A percentile compares a stretch with the other conserved stretches of the same genome.
These are phyloP conservation scores for Dolichotis patagonum DNA, from an alignment of 2,113 vertebrate species.

Conservation along the genomic window DNA sequence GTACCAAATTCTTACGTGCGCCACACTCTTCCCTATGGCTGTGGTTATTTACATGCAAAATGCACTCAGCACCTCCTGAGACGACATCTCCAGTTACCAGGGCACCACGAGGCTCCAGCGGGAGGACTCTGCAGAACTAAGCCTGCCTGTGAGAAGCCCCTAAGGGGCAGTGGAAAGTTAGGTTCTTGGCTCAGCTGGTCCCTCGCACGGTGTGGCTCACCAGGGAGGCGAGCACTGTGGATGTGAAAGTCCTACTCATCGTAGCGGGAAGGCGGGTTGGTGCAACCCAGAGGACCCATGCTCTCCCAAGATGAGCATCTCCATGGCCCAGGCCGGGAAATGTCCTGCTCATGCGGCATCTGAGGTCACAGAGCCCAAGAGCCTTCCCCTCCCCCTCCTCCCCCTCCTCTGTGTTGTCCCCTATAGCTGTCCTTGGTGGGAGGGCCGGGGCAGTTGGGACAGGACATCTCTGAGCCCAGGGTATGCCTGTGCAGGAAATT, in stretches of 20 bases:
- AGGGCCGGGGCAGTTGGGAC: background rate
- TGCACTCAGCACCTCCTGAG: background rate
- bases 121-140: background rate
- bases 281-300: too few relatives aligned
- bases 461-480: background rate
- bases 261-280: background rate
- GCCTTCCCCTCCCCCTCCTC: background rate
- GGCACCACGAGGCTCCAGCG: too few relatives aligned
- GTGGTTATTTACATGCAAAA: background rate
- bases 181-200: accelerated
- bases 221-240: background rate
- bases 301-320: background rate
- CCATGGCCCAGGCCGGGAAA: background rate
- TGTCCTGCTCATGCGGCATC: background rate
- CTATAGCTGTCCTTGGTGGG: background rate
- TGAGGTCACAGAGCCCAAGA: background rate
- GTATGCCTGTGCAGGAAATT: background rate
- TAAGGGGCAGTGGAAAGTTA: background rate
- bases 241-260: background rate
- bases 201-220: background rate
- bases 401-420: background rate
- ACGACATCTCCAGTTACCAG: background rate
- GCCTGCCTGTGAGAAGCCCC: too few relatives aligned
- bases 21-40: background rate
- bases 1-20: background rate